Percentiles rank a stretch among this genome's conserved stretches.
Conservation (phyloP, 2,888 invertebrate genomes). For the Coleophora flavipennella region DNA sequence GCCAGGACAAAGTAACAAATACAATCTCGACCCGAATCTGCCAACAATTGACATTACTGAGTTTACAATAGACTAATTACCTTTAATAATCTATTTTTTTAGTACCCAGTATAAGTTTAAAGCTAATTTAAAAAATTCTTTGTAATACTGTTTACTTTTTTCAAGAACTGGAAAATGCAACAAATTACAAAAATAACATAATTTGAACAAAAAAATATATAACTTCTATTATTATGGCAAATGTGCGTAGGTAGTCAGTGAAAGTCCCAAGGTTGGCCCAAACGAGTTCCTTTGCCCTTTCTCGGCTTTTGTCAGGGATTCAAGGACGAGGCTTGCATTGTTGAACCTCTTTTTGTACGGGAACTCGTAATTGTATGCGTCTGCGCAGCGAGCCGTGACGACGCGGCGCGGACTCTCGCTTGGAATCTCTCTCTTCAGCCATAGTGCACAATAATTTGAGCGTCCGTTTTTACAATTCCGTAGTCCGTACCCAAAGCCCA, state of each 20-base stretch:
- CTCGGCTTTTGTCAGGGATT: constrained; percentile 66
- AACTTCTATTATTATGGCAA: constrained; percentile 30
- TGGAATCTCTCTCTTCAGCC: constrained; percentile 32
- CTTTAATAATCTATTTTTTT: too few species aligned
- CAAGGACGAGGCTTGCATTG: constrained; percentile 67
- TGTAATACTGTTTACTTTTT: too few species aligned
- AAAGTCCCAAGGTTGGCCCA: constrained; percentile 64
- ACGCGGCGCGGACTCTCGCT: constrained; percentile 36
- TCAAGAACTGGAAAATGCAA: too few species aligned
- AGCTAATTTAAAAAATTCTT: too few species aligned
- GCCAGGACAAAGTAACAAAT: constrained; percentile 45
- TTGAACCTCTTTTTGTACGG: constrained; percentile 54
- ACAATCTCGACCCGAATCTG: constrained; percentile 56
- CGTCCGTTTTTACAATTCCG: too few species aligned
- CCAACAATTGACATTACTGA: constrained; percentile 23
- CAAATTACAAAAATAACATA: neutral
- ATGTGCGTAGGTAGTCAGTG: constrained; percentile 63
- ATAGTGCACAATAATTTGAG: constrained; percentile 29
- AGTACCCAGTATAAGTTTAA: too few species aligned
- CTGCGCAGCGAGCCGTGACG: constrained; percentile 57
- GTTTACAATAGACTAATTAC: constrained; percentile 9
- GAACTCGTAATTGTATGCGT: constrained; percentile 62
- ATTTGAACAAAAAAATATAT: neutral
- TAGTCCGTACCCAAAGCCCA: too few species aligned
- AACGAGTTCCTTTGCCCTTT: constrained; percentile 71